These are phyloP conservation scores for Toxotes jaculatrix DNA, from an alignment of 2,113 vertebrate genomes.

Conservation along the genomic window DNA sequence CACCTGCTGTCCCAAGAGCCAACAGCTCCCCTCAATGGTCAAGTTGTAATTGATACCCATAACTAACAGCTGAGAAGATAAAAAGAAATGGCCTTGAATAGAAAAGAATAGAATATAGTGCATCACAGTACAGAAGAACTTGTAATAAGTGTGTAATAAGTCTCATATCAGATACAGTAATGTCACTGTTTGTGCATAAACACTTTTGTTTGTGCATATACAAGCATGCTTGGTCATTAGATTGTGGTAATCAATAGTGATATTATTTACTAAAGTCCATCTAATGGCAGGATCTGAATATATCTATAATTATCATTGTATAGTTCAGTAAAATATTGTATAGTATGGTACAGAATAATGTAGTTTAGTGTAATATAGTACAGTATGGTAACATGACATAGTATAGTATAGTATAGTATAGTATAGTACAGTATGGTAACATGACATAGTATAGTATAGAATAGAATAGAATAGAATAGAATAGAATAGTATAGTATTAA, in stretches of 20 bases:
- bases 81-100: not conserved
- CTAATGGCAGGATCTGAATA: not conserved
- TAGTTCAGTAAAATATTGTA: not conserved
- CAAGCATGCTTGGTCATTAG: not conserved
- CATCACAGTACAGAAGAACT: not conserved
- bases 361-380: too few relatives aligned
- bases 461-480: too few relatives aligned
- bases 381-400: not conserved
- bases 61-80: constrained; percentile 21
- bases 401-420: not conserved
- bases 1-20: constrained; percentile 54
- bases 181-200: not conserved
- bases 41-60: constrained; percentile 32
- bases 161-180: not conserved
- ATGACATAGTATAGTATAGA: not conserved
- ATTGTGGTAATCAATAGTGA: not conserved
- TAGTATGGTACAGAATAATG: not conserved
- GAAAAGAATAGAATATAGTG: not conserved
- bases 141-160: too few relatives aligned
- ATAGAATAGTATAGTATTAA: too few relatives aligned
- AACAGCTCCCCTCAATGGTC: constrained; percentile 73
- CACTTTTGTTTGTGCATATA: not conserved
- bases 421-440: not conserved
- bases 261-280: not conserved
- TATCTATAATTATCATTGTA: not conserved